phyloP scores from a whole-genome alignment of 2,113 vertebrate species.

The Thermophis baileyi region DNA sequence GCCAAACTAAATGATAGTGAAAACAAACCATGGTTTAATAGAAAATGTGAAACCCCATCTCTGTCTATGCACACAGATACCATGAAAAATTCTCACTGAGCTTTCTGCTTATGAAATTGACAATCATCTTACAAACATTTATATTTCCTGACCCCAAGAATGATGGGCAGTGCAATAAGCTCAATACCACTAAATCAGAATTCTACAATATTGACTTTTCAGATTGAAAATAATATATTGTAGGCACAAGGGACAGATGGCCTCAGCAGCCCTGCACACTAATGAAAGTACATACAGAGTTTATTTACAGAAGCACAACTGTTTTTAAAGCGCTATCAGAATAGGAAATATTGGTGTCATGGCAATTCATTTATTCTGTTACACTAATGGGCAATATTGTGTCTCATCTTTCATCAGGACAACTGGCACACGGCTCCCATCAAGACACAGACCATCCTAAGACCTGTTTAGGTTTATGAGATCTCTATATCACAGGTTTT shows the following conservation, averaged over 20 bases:
- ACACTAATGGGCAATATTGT: not conserved
- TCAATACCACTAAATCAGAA: slow-evolving; percentile 3
- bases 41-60: not conserved
- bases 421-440: not conserved
- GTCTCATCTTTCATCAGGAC: not conserved
- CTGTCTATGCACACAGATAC: not conserved
- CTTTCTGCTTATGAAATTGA: not conserved
- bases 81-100: not conserved
- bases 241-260: not conserved
- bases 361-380: not conserved
- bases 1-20: not conserved
- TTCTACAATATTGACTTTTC: not conserved
- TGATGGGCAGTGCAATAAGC: not conserved
- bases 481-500: not conserved
- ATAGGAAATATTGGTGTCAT: not conserved
- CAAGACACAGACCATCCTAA: not conserved
- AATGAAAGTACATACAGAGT: not conserved
- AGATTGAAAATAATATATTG: not conserved
- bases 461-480: not conserved
- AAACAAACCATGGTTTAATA: not conserved
- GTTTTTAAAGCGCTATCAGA: not conserved
- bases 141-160: slow-evolving; percentile 6
- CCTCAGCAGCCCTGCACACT: not conserved
- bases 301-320: not conserved
- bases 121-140: not conserved